These are phyloP conservation scores for Melanocharis versteri DNA, from an alignment of 2,113 vertebrate species.

Conservation along the genomic window DNA sequence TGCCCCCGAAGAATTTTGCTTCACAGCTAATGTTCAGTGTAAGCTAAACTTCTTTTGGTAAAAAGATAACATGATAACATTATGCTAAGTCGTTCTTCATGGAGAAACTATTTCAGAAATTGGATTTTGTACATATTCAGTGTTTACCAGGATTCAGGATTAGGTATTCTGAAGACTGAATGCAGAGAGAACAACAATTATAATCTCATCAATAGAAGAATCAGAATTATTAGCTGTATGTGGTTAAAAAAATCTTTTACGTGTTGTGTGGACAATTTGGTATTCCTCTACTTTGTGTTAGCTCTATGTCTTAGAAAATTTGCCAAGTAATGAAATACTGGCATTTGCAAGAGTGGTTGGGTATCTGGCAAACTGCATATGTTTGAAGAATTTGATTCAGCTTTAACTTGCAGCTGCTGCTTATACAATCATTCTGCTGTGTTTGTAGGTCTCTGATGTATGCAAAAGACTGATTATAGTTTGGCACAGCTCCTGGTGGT, in stretches of 20 bases:
- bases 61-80: neutral
- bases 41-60: neutral
- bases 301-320: neutral
- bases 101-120: neutral
- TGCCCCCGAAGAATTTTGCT: neutral
- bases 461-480: constrained; percentile 49
- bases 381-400: constrained; percentile 49
- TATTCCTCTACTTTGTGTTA: neutral
- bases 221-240: neutral
- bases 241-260: neutral
- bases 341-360: constrained; percentile 15
- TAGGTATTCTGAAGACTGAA: neutral
- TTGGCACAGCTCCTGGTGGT: constrained; percentile 31
- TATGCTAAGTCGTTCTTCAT: neutral
- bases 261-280: neutral
- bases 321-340: constrained; percentile 8
- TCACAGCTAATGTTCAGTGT: neutral
- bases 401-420: constrained; percentile 53
- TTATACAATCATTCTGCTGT: constrained; percentile 27
- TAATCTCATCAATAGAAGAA: neutral
- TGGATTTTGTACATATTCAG: neutral
- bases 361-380: constrained; percentile 33
- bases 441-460: constrained; percentile 46
- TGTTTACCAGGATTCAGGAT: neutral
- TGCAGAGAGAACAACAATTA: neutral